These are phyloP conservation scores for Dorcus hopei DNA, from an alignment of 2,888 invertebrate species.

Conservation along the genomic window DNA sequence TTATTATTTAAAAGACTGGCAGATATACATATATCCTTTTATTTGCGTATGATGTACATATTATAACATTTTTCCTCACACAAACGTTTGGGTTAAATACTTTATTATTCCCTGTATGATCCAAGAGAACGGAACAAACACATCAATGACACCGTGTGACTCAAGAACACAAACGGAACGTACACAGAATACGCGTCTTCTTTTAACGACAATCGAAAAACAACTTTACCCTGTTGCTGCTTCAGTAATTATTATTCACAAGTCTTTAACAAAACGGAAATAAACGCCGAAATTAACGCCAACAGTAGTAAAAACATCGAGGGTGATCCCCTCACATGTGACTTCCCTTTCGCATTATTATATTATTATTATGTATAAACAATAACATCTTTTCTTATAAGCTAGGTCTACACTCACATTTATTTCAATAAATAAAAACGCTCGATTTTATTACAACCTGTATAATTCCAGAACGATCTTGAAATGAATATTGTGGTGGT, in stretches of 20 bases:
- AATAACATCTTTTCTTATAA: constrained; percentile 1
- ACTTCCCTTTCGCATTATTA: background rate
- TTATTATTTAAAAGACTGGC: background rate
- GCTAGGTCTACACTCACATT: background rate
- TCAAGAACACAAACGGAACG: background rate
- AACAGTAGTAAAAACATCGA: no score
- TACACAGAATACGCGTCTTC: background rate
- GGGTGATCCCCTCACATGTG: no score
- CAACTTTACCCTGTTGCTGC: background rate
- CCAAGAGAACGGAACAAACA: constrained; percentile 5
- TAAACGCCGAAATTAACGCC: no score
- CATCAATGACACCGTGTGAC: background rate
- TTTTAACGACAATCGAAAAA: background rate
- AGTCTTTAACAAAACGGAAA: background rate
- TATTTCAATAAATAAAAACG: background rate
- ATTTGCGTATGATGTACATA: background rate
- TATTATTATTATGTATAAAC: background rate
- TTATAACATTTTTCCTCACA: constrained; percentile 3
- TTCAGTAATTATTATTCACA: background rate
- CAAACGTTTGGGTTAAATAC: background rate
- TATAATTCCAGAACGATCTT: constrained; percentile 17
- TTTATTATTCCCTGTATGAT: constrained; percentile 9
- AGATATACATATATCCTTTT: background rate
- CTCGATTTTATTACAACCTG: constrained; percentile 4
- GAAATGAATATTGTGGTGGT: constrained; percentile 17